Evolutionary conservation across 1,140 invertebrate genomes (phyloP).

Genomic region (Pemphigus obesinymphae): DNA sequence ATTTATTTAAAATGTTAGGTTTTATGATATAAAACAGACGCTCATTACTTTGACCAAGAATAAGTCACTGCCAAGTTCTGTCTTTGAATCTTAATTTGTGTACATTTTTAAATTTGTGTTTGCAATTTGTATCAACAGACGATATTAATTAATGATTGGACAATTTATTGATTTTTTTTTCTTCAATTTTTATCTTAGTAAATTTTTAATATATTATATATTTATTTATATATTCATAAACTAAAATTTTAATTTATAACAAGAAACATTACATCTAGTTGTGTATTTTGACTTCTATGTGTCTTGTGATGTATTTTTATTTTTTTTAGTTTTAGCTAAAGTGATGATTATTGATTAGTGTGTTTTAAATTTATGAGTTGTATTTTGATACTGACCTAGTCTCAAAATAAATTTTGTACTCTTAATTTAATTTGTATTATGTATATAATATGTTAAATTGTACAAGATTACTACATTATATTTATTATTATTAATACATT

Average conservation of each 20-base stretch:
- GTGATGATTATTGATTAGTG: too few relatives aligned
- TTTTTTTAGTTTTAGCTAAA: not conserved
- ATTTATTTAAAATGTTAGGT: not conserved
- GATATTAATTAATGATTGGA: not conserved
- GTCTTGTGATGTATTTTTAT: slow-evolving; percentile 21
- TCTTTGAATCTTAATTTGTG: not conserved
- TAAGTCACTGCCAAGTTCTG: slow-evolving; percentile 20
- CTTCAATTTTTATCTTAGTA: not conserved
- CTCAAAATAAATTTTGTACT: not conserved
- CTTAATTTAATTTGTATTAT: not conserved
- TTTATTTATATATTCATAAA: slow-evolving; percentile 2
- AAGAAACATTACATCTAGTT: not conserved
- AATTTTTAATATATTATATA: not conserved
- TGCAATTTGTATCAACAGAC: not conserved
- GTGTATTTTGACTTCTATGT: not conserved
- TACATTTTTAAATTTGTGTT: not conserved
- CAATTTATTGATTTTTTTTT: not conserved
- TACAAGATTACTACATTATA: not conserved
- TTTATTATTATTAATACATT: not conserved
- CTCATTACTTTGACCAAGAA: slow-evolving; percentile 25
- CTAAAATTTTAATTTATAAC: not conserved
- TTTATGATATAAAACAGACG: not conserved
- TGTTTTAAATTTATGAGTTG: not conserved
- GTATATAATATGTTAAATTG: not conserved
- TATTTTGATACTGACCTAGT: not conserved